Conservation (phyloP, 1,140 invertebrate species). For the Berghia stephanieae region DNA sequence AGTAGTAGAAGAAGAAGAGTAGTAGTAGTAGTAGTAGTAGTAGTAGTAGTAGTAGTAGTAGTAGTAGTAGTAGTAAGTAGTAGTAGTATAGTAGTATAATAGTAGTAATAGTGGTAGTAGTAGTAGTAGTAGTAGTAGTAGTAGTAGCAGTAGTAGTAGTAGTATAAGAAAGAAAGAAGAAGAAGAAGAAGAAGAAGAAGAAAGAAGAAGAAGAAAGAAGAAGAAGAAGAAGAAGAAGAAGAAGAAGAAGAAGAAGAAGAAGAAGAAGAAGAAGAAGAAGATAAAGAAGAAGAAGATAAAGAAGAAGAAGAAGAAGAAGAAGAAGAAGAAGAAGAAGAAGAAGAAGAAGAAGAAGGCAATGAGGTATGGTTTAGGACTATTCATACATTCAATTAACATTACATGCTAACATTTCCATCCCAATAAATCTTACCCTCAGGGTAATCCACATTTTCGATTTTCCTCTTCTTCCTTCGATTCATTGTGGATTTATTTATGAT, state of each 20-base stretch:
- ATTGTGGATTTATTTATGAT: neutral
- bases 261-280: neutral
- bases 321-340: neutral
- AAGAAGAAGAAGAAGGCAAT: neutral
- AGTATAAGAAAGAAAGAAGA: too few relatives aligned
- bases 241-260: neutral
- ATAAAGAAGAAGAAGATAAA: too few relatives aligned
- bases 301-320: neutral
- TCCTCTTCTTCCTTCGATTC: neutral
- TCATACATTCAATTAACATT: neutral
- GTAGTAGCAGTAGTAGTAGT: neutral
- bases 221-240: neutral
- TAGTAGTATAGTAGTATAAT: too few relatives aligned
- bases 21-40: neutral
- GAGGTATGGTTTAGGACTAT: neutral
- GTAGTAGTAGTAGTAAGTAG: too few relatives aligned
- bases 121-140: neutral
- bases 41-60: neutral
- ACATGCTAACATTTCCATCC: neutral
- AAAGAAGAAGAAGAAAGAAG: neutral
- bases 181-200: neutral
- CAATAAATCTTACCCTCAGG: neutral
- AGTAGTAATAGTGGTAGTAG: neutral
- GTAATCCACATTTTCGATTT: neutral
- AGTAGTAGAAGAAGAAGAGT: neutral